phyloP scores from a whole-genome alignment of 1,140 invertebrate genomes.

The Andricus grossulariae region DNA sequence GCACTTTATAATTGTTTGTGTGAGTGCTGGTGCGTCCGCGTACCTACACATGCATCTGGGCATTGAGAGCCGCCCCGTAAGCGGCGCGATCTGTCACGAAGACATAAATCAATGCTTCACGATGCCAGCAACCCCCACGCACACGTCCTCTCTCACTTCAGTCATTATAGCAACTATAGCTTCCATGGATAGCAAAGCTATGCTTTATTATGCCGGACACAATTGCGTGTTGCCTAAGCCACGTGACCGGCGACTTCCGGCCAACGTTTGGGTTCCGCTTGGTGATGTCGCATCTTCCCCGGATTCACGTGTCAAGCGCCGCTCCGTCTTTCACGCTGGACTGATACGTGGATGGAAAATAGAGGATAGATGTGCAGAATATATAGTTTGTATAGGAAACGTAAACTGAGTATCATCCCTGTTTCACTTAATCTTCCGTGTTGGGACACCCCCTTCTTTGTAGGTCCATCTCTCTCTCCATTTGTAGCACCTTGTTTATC shows the following conservation, averaged over 20 bases:
- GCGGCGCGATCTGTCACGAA: constrained; percentile 64
- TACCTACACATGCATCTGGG: constrained; percentile 27
- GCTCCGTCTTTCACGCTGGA: constrained; percentile 39
- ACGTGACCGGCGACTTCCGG: constrained; percentile 71
- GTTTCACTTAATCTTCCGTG: constrained; percentile 26
- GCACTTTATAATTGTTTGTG: constrained; percentile 24
- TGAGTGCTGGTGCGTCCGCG: not conserved
- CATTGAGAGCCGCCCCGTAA: constrained; percentile 47
- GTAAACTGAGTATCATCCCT: constrained; percentile 28
- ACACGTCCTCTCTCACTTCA: constrained; percentile 48
- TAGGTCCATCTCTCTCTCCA: too few species aligned
- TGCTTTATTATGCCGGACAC: constrained; percentile 72
- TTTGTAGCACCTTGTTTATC: constrained; percentile 8
- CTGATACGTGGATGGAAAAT: constrained; percentile 6
- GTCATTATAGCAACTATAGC: constrained; percentile 51
- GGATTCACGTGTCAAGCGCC: constrained; percentile 49
- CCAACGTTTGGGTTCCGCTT: constrained; percentile 61
- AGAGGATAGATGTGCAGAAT: constrained; percentile 19
- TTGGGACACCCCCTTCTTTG: constrained; percentile 38
- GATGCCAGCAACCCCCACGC: constrained; percentile 52
- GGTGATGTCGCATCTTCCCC: constrained; percentile 60
- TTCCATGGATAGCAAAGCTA: constrained; percentile 53
- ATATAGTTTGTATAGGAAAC: constrained; percentile 26
- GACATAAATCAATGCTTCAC: constrained; percentile 68
- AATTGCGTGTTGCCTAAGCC: constrained; percentile 73